Percentiles rank a stretch among this genome's conserved stretches.
These are phyloP conservation scores for Sardina pilchardus DNA, from an alignment of 2,113 vertebrate genomes.

Conservation along the genomic window DNA sequence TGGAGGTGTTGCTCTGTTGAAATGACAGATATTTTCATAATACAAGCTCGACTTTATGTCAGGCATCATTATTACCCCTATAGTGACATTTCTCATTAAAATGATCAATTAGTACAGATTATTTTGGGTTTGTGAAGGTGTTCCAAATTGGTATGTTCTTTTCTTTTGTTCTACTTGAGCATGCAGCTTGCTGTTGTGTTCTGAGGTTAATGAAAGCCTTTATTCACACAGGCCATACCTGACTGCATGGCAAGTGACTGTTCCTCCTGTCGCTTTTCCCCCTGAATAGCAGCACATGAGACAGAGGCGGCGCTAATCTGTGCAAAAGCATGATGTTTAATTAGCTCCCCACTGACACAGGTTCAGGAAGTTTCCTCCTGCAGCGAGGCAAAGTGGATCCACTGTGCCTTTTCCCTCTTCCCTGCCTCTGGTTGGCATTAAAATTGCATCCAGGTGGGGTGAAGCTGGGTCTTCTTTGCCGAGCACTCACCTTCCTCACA, in stretches of 20 bases:
- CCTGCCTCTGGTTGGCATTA: constrained; percentile 56
- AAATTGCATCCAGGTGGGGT: constrained; percentile 63
- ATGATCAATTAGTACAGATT: not conserved
- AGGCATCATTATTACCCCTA: not conserved
- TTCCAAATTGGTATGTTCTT: not conserved
- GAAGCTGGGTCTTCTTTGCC: constrained; percentile 56
- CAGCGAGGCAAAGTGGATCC: constrained; percentile 58
- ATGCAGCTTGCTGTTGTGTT: not conserved
- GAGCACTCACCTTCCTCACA: not conserved
- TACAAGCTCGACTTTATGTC: not conserved
- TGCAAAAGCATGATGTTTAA: constrained; percentile 68
- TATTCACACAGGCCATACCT: not conserved
- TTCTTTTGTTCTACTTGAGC: not conserved
- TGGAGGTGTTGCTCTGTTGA: not conserved
- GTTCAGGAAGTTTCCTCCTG: constrained; percentile 54
- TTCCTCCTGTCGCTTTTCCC: not conserved
- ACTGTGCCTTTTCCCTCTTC: constrained; percentile 52
- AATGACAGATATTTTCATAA: not conserved
- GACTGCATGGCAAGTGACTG: constrained; percentile 5
- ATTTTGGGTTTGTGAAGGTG: too few species aligned
- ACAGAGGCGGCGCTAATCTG: constrained; percentile 29
- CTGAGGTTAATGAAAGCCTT: not conserved
- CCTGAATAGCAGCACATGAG: not conserved
- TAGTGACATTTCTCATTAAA: not conserved
- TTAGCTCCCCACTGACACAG: constrained; percentile 64